These are phyloP conservation scores for Teleogryllus occipitalis DNA, from an alignment of 1,140 invertebrate species.

Conservation along the genomic window DNA sequence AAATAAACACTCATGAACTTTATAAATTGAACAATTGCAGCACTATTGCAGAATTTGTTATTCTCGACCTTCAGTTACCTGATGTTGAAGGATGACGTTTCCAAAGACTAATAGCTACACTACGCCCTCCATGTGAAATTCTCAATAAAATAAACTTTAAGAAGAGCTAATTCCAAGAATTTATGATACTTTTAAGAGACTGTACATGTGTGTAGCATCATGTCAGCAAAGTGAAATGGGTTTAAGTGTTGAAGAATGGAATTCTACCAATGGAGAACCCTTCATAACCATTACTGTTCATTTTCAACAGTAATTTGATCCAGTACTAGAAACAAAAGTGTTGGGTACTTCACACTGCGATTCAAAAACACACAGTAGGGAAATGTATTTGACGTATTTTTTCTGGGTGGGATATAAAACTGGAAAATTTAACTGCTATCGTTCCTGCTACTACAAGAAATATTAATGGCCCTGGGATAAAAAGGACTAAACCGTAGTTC, in stretches of 20 bases:
- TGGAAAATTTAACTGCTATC: constrained; percentile 39
- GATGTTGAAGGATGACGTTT: constrained; percentile 44
- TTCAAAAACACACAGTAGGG: constrained; percentile 33
- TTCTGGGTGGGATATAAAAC: constrained; percentile 38
- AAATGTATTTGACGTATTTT: constrained; percentile 35
- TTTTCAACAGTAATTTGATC: constrained; percentile 37
- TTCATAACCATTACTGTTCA: constrained; percentile 42
- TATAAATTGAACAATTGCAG: constrained; percentile 36
- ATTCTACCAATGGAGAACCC: constrained; percentile 36
- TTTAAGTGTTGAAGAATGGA: constrained; percentile 43
- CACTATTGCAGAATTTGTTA: constrained; percentile 41
- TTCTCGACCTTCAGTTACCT: constrained; percentile 41
- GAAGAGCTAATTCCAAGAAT: constrained; percentile 44
- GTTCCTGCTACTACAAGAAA: constrained; percentile 36
- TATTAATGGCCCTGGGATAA: constrained; percentile 33
- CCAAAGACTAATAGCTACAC: constrained; percentile 40
- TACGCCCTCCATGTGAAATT: constrained; percentile 44
- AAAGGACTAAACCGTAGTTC: constrained; percentile 36
- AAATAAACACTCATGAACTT: constrained; percentile 47
- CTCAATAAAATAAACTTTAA: constrained; percentile 42
- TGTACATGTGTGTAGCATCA: constrained; percentile 32
- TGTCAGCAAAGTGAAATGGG: constrained; percentile 35
- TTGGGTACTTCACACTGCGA: constrained; percentile 21
- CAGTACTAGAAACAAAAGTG: constrained; percentile 33
- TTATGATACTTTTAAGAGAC: constrained; percentile 39